Base-by-base conservation (phyloP, 1,140 invertebrate species). In the Galleria mellonella region DNA sequence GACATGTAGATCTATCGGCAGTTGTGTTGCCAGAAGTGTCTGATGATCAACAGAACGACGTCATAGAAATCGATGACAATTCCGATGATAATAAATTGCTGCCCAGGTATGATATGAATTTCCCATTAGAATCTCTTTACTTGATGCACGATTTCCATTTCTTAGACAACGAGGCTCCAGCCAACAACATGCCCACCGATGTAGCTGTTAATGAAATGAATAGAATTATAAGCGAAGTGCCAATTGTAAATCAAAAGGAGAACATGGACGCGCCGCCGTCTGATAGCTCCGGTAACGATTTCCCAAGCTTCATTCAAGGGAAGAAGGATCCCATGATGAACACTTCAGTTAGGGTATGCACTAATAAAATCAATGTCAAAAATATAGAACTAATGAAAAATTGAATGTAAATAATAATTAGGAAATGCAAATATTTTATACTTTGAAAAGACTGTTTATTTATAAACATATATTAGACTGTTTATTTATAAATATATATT, bases 311-410 rank as follows among this genome's bases (percentile, higher is more conserved):
- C 17, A 76, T 79, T 9, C 79, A 82, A 35, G 76, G 77, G n/a
- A 76, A 77, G 31, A 83, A 75, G 39, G 82, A 86, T 45, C 79
- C 82, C 0, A 81, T 83, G 71, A 83, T 86, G 76, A 86, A 86
- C 38, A 77, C 74, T 0, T 71, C 73, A 4, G 69, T 78, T 4
- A 47, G 76, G 41, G 70, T 68, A 4, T 64, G 71, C 11, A 79
- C 72, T 1, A 83, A 82, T 54, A 85, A 85, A 60, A 83, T 85
- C 13, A 85, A 83, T 59, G 82, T 85, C 2, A 85, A 85, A 55
- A 85, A 85, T 66, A 85, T 85, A 52, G 82, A 85, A 57, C 53
- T 83, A 49, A 85, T 85, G 82, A 85, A 82, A 40, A 83, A 85
- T 62, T 82, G 47, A 72, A 32, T 47, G 43, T 32, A 32, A 33